These are phyloP conservation scores for Aplidium turbinatum DNA, from an alignment of 23 tunicate species.

Conservation along the genomic window DNA sequence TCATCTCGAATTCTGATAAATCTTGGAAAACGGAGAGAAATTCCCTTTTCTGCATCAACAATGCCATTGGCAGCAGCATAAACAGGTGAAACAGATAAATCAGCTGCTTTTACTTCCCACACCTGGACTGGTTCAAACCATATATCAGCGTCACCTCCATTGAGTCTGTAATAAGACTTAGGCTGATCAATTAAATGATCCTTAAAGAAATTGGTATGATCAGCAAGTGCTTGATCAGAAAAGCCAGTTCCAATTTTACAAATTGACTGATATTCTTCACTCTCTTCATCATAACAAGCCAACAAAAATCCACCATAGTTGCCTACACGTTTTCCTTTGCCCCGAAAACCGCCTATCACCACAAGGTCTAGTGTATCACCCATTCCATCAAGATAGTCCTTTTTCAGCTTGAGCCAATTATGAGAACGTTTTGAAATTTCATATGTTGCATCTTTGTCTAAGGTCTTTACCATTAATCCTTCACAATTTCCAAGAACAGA, in stretches of 20 bases:
- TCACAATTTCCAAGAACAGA: constrained; percentile 91
- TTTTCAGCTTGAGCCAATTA: constrained; percentile 98
- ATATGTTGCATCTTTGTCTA: constrained; percentile 89
- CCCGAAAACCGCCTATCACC: constrained; percentile 92
- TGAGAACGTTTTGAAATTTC: constrained; percentile 96
- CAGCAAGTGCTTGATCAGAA: constrained; percentile 71
- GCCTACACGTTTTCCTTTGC: constrained; percentile 96
- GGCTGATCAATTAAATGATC: constrained; percentile 68
- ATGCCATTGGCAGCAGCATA: constrained; percentile 98
- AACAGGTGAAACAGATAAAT: constrained; percentile 97
- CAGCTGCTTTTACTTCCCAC: constrained; percentile 99
- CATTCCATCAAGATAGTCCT: constrained; percentile 97
- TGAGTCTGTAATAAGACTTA: constrained; percentile 88
- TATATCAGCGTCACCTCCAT: constrained; percentile 82
- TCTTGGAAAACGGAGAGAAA: constrained; percentile 95
- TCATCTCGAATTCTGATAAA: constrained; percentile 94
- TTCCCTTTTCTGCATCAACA: constrained; percentile 91
- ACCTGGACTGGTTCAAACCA: constrained; percentile 99
- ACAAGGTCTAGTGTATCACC: constrained; percentile 96
- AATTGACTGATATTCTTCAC: constrained; percentile 96
- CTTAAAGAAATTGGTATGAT: constrained; percentile 80
- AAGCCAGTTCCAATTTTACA: constrained; percentile 99
- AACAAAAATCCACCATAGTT: constrained; percentile 88
- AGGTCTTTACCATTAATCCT: constrained; percentile 97
- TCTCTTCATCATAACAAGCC: constrained; percentile 96